Base-by-base conservation (phyloP, 1,140 invertebrate species). In the Drosophila carrolli region DNA sequence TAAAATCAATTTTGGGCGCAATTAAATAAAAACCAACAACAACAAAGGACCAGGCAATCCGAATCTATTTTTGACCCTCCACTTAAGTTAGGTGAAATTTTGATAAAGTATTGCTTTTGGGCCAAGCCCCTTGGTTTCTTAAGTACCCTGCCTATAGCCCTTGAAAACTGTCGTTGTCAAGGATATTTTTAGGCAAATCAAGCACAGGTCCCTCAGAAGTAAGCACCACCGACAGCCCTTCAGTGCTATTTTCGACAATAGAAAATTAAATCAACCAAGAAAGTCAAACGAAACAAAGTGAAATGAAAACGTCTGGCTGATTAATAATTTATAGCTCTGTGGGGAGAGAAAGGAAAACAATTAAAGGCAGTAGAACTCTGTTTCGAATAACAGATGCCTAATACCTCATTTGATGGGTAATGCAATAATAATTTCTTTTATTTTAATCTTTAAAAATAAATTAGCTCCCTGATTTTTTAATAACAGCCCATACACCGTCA, bases 1-100 rank as follows among this genome's bases (percentile, higher is more conserved):
- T 88, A 77, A 80, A 83, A 80, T 89, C 84, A 88, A 89, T 80
- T 88, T 89, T 65, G 67, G 75, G 66, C 79, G 80, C 86, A 80
- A 88, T 89, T 83, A 83, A 86, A 83, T 83, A 38, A 81, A 23
- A 60, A 38, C 8, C 37, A 70, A 70, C 19, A 55, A 23, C 46
- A 51, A 47, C 35, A n/a, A 16, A 5, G 8, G 23, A 38, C 43
- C 14, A 13, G 4, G 13, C 13, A 35, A 38, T 13, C 19, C 16
- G 13, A 19, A 46, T 56, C 71, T 75, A 75, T 75, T 75, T 75
- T 75, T 2, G 71, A 35, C 71, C 46, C 32, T 44, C 38, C 19
- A 50, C 59, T 50, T 44, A 61, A 47, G 46, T 60, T 44, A 29
- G 67, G 65, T 51, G 19, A 60, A 53, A 68, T 66, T 68, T 53